Percentiles rank a stretch among this genome's conserved stretches.
Evolutionary conservation across 2,113 vertebrate genomes (phyloP).

Genomic region (Pungitius pungitius): DNA sequence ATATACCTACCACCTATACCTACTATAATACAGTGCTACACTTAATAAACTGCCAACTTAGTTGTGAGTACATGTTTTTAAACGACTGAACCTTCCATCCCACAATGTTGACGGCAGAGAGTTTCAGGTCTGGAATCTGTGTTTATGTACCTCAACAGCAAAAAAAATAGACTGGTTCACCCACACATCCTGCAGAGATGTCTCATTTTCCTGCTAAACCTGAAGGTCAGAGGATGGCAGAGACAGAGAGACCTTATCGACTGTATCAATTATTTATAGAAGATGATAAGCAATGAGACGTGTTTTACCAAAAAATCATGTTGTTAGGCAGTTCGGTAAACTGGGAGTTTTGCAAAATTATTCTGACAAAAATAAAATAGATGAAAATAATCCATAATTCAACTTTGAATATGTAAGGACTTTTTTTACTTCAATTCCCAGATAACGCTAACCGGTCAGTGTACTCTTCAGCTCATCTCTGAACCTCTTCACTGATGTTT

Average conservation of each 20-base stretch:
- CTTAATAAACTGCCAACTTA: not conserved
- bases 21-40: not conserved
- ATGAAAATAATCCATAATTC: too few species aligned
- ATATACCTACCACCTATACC: too few species aligned
- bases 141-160: constrained; percentile 22
- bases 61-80: not conserved
- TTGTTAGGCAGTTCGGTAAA: too few species aligned
- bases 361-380: too few species aligned
- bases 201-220: constrained; percentile 13
- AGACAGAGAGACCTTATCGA: not conserved
- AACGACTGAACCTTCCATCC: not conserved
- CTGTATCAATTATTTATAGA: not conserved
- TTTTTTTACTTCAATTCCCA: too few species aligned
- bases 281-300: not conserved
- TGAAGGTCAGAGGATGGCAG: not conserved
- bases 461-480: too few species aligned
- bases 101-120: constrained; percentile 12
- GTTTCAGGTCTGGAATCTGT: constrained; percentile 20
- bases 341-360: too few species aligned
- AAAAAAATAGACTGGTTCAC: constrained; percentile 20
- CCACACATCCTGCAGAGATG: not conserved
- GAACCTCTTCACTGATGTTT: too few species aligned
- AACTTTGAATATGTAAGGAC: too few species aligned
- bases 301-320: not conserved
- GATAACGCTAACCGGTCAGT: too few species aligned